phyloP scores from a whole-genome alignment of 1,140 invertebrate genomes.

The Bombus sylvicola region DNA sequence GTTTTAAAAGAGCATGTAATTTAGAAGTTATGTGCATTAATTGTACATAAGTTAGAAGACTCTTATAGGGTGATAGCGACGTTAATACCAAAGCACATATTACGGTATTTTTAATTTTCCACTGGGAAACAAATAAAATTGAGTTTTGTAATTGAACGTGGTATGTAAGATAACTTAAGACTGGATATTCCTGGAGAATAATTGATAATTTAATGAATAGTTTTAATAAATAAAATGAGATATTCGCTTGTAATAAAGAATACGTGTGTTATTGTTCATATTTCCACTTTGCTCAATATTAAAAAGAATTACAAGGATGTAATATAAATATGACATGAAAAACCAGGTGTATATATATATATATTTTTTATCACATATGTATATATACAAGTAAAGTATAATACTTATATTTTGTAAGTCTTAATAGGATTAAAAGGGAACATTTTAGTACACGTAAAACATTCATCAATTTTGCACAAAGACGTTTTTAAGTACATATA shows the following conservation, averaged over 20 bases:
- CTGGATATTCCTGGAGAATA: background rate
- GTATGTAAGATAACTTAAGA: background rate
- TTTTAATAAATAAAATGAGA: conserved; percentile 34
- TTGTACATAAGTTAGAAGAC: conserved; percentile 7
- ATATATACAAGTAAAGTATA: conserved; percentile 73
- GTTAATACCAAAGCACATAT: conserved; percentile 26
- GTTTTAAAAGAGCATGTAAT: background rate
- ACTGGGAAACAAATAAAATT: no score
- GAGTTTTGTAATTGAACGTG: background rate
- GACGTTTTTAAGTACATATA: conserved; percentile 69
- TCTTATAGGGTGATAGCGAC: background rate
- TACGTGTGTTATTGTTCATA: background rate
- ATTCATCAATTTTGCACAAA: conserved; percentile 71
- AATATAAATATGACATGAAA: conserved; percentile 69
- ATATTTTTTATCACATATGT: conserved; percentile 72
- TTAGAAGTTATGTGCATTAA: background rate
- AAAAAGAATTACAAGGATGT: conserved; percentile 37
- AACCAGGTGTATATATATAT: conserved; percentile 71
- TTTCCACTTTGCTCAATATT: background rate
- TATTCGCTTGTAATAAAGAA: conserved; percentile 17
- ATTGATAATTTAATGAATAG: conserved; percentile 19
- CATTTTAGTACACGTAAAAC: conserved; percentile 74
- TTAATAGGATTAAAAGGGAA: conserved; percentile 73
- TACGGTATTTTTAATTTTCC: no score
- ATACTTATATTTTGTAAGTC: conserved; percentile 73